Conservation (phyloP, 2,888 invertebrate species). For the Sclerodermus sp. region DNA sequence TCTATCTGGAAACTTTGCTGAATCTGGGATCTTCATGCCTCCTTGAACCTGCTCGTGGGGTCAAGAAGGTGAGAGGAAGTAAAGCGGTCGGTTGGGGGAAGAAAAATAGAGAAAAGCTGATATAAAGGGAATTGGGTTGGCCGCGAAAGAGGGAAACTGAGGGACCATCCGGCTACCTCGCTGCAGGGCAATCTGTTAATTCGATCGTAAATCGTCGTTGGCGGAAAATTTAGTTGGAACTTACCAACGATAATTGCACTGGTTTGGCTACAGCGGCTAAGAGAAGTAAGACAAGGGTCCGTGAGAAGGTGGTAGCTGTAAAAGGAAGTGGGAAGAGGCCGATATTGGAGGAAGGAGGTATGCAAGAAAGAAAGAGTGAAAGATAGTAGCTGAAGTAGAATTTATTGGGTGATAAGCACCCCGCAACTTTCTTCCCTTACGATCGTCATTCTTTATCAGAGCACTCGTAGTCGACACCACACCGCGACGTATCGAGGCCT, state of each 20-base stretch:
- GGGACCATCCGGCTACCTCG: constrained; percentile 12
- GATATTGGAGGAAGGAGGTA: constrained; percentile 11
- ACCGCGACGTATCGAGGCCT: constrained; percentile 25
- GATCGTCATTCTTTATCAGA: constrained; percentile 49
- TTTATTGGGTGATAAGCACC: constrained; percentile 51
- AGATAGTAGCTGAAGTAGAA: constrained; percentile 42
- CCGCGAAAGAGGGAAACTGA: constrained; percentile 5
- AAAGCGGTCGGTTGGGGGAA: neutral
- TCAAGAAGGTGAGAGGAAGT: too few species aligned
- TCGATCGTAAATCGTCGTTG: constrained; percentile 53
- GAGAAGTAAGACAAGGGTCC: too few species aligned
- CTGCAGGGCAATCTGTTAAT: constrained; percentile 45
- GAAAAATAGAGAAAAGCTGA: neutral
- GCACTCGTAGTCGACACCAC: constrained; percentile 29
- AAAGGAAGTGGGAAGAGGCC: constrained; percentile 13
- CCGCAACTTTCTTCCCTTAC: constrained; percentile 43
- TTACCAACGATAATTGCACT: constrained; percentile 47
- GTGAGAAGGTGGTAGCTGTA: constrained; percentile 16
- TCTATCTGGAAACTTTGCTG: too few species aligned
- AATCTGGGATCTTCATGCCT: too few species aligned
- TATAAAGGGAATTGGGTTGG: neutral
- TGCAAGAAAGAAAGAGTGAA: constrained; percentile 10
- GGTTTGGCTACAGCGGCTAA: constrained; percentile 36
- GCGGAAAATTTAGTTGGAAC: constrained; percentile 48
- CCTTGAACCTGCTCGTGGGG: too few species aligned